Base-by-base conservation (phyloP, 2,113 vertebrate species). In the Megalops atlanticus region DNA sequence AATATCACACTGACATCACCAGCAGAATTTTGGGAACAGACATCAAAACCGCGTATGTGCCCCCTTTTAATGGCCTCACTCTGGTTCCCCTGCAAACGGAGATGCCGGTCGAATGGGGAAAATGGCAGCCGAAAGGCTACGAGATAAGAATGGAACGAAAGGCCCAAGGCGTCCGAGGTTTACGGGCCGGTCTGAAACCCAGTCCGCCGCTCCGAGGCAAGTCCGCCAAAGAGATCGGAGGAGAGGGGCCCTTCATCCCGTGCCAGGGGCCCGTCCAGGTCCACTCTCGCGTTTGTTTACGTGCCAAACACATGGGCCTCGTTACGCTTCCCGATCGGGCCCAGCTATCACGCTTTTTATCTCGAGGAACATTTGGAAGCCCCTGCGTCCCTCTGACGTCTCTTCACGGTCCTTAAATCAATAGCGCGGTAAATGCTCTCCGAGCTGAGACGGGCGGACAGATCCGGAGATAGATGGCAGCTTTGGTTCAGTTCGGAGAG, bases 191-290 rank as follows among this genome's bases (percentile, higher is more conserved):
- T 81, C 76, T 41, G 85, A 88, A 92, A 92, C 82, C 49, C 83
- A 80, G 92, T 87, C 88, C 86, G 81, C 86, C 54, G 39, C 64
- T 88, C 75, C 84, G 79, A 81, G 64, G 81, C n/a, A 35, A n/a
- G 73, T 12, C 7, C 2, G 49, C 18, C 15, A 18, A 35, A 35
- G 33, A 15, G 76, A 64, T 10, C 35, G 49, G 80, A 74, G 72
- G 72, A 71, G 38, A 80, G 78, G 82, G 49, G 70, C 75, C 83
- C 87, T 92, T 92, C 76, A 92, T 93, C 92, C 86, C 3, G 4
- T 92, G 93, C 93, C 93, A 93, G 87, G 82, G n/a, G 47, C 49
- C 84, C 80, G 86, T 86, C 91, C 91, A 91, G 88, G 91, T 90
- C 35, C 43, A 76, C 38, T 35, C 88, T 76, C n/a, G 35, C 76